Base-by-base conservation (phyloP, 1,140 invertebrate species). In the Scaptomyza montana region DNA sequence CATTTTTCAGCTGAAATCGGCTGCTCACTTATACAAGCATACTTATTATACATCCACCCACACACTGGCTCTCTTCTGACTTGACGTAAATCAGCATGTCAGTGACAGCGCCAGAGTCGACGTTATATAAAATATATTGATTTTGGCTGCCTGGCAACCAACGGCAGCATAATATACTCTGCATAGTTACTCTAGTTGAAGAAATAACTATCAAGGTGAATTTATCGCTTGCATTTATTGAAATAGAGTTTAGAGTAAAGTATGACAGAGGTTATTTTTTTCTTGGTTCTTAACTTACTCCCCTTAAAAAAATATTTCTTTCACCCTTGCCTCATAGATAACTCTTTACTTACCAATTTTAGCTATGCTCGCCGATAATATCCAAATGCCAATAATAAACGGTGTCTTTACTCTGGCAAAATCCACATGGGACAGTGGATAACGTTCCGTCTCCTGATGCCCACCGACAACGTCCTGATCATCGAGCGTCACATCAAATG, bases 331-430 rank as follows among this genome's bases (percentile, higher is more conserved):
- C 16, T 16, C 0, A 16, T 25, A 25, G 2, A 25, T 1, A 25
- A 25, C 2, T 25, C 1, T 25, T 25, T 3, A 94, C 95, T 96
- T 92, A 98, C 98, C 97, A 89, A 98, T 98, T 95, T 98, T 99
- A 3, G 97, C 97, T 78, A 98, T 93, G 91, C 97, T 98, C 19
- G 97, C 97, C 79, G 97, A 97, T 78, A 99, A 96, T 80, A 99
- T 98, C 98, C 98, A 99, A 63, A 98, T 93, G 8, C 97, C 96
- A 70, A 99, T 98, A 73, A 98, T 95, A 92, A 98, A 98, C 0
- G 98, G 97, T 3, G 96, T 97, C 92, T 98, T 96, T 0, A 98
- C 97, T 28, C 96, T 93, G 65, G 95, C 94, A 92, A 98, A 98
- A 73, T 98, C 97, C 68, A 98, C 95, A 12, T 94, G 94, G 13